Evolutionary conservation across 2,888 invertebrate genomes (phyloP).

Genomic region (Parapristionchus giblindavisi): DNA sequence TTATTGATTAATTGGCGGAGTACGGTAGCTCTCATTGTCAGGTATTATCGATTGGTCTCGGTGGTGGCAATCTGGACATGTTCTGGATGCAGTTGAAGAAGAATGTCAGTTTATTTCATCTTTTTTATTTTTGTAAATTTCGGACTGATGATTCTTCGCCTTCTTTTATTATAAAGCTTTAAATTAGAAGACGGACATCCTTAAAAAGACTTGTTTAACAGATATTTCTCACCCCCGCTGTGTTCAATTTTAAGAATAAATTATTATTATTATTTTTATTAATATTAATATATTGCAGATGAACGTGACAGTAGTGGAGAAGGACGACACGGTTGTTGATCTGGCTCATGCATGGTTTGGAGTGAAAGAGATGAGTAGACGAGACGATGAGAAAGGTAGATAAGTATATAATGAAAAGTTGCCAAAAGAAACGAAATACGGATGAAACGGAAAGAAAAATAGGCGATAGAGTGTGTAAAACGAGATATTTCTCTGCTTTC

Average conservation of each 20-base stretch:
- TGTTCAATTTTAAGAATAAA: too few species aligned
- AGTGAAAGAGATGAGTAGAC: slow-evolving; percentile 42
- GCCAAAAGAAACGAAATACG: not conserved
- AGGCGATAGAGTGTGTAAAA: not conserved
- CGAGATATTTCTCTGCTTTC: not conserved
- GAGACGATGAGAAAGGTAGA: not conserved
- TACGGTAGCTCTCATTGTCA: not conserved
- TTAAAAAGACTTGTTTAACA: too few species aligned
- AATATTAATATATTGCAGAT: slow-evolving; percentile 44
- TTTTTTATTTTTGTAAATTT: not conserved
- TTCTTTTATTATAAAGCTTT: too few species aligned
- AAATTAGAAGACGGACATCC: too few species aligned
- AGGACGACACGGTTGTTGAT: slow-evolving; percentile 54
- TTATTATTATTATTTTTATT: too few species aligned
- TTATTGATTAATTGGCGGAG: not conserved
- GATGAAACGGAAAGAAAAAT: not conserved
- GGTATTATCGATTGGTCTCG: slow-evolving; percentile 33
- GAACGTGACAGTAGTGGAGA: slow-evolving; percentile 62
- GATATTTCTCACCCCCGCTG: too few species aligned
- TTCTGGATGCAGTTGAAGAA: slow-evolving; percentile 33
- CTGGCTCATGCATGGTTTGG: slow-evolving; percentile 64
- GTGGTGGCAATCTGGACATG: slow-evolving; percentile 38
- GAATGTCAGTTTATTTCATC: slow-evolving; percentile 4
- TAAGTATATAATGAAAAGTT: not conserved
- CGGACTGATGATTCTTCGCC: too few species aligned